These are phyloP conservation scores for Cephonodes hylas DNA, from an alignment of 2,888 invertebrate genomes.

Conservation along the genomic window DNA sequence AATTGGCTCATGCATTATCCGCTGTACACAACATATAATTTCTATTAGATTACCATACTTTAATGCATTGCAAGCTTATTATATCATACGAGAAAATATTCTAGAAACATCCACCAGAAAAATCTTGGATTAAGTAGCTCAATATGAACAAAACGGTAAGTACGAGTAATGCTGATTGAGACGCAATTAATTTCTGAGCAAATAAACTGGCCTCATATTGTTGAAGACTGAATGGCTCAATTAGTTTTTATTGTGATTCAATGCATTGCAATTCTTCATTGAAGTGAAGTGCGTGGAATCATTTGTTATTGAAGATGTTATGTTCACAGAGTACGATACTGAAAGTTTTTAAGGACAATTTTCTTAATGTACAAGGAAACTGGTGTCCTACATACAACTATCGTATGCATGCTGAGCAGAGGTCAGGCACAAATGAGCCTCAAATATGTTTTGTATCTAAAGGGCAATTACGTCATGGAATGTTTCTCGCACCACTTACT, in stretches of 20 bases:
- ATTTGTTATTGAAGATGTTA: no score
- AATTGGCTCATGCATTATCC: not conserved
- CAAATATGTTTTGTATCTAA: not conserved
- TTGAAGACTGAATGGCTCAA: not conserved
- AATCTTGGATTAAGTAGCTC: not conserved
- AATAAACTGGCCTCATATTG: not conserved
- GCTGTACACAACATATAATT: not conserved
- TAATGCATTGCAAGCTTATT: not conserved
- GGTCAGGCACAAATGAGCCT: not conserved
- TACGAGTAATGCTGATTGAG: not conserved
- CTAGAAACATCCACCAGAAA: not conserved
- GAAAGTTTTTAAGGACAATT: not conserved
- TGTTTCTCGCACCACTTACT: not conserved
- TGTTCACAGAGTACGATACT: not conserved
- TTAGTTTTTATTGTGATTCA: not conserved
- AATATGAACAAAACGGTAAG: not conserved
- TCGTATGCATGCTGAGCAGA: not conserved
- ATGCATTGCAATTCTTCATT: not conserved
- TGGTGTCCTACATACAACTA: not conserved
- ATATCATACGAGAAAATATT: not conserved
- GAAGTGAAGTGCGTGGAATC: not conserved
- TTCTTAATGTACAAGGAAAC: no score
- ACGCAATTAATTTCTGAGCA: not conserved
- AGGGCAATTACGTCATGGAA: not conserved
- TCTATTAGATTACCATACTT: conserved; percentile 3